Base-by-base conservation (phyloP, 2,888 invertebrate species). In the Rotaria macrura region DNA sequence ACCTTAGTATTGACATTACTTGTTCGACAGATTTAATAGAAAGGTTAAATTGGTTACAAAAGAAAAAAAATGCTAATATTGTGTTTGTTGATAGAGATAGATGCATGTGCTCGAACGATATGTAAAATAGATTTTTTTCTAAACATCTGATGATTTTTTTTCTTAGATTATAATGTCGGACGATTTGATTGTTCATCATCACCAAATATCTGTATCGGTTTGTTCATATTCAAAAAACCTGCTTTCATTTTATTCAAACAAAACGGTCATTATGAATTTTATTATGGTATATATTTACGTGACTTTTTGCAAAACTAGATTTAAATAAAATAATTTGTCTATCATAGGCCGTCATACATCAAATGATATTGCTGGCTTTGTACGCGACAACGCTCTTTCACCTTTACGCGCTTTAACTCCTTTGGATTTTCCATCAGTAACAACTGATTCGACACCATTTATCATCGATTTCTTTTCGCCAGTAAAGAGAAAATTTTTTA, bases 381-480 rank as follows among this genome's bases (percentile, higher is more conserved):
- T 93, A 23, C 91, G 92, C 86, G 94, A 93, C 88, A 93, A 93
- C 84, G 88, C 89, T 29, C 86, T 88, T 29, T 91, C 91, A 29
- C 89, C 89, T 38, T 87, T 92, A 6, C 89, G 90, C 86, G 90
- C 91, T 14, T 89, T 92, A 17, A 89, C 90, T 25, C 91, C 91
- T 0, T 88, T 93, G 0, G 94, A 94, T 88, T 93, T 91, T 2
- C 85, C 88, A 23, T 87, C 88, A 10, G 88, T 89, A 84, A 89
- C 89, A 87, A 85, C 88, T 47, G 89, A 88, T 84, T 88, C 88
- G 49, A 88, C 91, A 55, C 89, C 90, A 49, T 94, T 94, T 93
- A 93, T 94, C 88, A 92, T 94, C 47, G 94, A 94, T 89, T 94
- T 94, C 92, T 94, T 93, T 90, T 94, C 94, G 0, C 94, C 94